Percentiles rank a stretch among this genome's conserved stretches.
Evolutionary conservation across 2,113 vertebrate genomes (phyloP).

Genomic region (Struthidea cinerea): DNA sequence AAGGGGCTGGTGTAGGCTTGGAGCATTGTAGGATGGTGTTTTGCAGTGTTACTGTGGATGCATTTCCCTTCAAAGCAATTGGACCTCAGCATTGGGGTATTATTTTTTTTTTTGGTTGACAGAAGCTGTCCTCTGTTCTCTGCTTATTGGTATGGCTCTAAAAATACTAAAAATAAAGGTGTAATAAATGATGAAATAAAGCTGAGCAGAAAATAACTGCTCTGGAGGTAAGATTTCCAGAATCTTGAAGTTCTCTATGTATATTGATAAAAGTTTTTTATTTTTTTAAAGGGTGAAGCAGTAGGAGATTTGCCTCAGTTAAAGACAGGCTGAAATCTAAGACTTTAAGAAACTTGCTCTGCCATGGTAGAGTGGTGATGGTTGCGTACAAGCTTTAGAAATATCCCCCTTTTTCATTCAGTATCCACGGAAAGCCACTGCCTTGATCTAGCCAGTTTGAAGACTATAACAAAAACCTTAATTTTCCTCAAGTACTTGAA

Average conservation of each 20-base stretch:
- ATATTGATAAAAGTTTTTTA: neutral
- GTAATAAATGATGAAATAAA: neutral
- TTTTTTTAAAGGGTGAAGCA: neutral
- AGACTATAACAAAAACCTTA: neutral
- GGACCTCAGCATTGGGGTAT: no score
- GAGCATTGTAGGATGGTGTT: accelerated
- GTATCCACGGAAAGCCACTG: neutral
- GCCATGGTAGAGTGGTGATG: neutral
- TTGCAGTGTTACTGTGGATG: neutral
- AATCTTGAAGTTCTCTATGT: neutral
- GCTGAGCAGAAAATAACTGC: neutral
- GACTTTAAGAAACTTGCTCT: neutral
- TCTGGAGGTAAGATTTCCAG: neutral
- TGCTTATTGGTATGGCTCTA: neutral
- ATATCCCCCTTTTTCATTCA: neutral
- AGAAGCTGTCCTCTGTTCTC: neutral
- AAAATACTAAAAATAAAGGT: neutral
- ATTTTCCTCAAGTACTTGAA: neutral
- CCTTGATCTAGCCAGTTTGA: neutral
- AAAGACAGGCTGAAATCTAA: neutral
- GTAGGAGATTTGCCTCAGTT: neutral
- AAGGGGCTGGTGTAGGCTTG: neutral
- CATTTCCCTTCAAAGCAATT: accelerated
- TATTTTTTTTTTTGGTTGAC: neutral
- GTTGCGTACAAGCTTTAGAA: neutral